Evolutionary conservation across 2,113 vertebrate species (phyloP).

Genomic region (Ailurus styani): DNA sequence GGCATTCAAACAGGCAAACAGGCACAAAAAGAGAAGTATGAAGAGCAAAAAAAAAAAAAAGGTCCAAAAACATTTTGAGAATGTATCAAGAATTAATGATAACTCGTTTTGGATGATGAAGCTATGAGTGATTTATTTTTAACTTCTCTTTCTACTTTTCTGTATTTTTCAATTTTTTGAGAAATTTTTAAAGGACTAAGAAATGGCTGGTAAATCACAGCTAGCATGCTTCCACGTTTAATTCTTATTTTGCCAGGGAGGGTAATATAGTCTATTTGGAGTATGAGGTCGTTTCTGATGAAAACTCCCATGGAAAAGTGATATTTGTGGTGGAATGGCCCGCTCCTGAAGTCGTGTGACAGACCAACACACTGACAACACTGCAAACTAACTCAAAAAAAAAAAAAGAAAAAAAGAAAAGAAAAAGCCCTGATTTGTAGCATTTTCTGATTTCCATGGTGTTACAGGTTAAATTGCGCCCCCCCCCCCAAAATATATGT

Average conservation of each 20-base stretch:
- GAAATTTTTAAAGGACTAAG: not conserved
- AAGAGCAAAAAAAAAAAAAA: not conserved
- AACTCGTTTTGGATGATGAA: not conserved
- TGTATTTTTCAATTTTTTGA: not conserved
- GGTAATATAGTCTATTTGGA: not conserved
- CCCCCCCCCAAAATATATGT: not conserved
- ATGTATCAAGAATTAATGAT: not conserved
- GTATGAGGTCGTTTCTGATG: not conserved
- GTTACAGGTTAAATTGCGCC: not conserved
- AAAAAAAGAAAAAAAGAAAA: not conserved
- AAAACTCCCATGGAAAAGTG: not conserved
- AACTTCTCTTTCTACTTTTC: not conserved
- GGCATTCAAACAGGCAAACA: not conserved
- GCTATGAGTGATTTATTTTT: not conserved
- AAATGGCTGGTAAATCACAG: not conserved
- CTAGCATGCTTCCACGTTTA: not conserved
- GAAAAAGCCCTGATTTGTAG: not conserved
- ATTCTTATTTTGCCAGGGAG: not conserved
- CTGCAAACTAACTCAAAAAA: not conserved
- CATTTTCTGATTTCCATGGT: not conserved
- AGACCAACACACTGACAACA: not conserved
- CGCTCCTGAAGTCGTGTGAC: not conserved
- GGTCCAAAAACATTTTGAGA: not conserved
- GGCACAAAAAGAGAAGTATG: not conserved
- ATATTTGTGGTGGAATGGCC: not conserved